Conservation (phyloP, 2,797 vertebrate species). For the Prunella strophiata region DNA sequence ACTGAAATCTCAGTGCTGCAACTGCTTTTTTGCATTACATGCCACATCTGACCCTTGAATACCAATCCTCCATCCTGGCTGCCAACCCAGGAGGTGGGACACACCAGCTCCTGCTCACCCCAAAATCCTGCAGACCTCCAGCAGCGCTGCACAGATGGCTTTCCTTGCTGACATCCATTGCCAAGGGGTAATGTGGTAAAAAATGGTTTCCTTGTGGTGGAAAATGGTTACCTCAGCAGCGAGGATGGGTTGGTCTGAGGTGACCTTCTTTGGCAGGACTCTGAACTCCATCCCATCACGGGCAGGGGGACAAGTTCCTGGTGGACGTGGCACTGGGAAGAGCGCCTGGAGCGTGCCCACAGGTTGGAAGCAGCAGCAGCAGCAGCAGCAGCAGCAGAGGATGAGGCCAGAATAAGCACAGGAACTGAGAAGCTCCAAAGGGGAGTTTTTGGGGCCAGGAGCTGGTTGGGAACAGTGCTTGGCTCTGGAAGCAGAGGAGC, state of each 20-base stretch:
- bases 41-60: background rate
- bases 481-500: background rate
- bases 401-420: constrained; percentile 51
- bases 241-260: background rate
- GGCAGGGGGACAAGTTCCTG: background rate
- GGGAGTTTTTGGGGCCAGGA: background rate
- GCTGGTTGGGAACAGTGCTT: background rate
- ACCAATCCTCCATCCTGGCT: background rate
- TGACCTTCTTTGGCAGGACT: background rate
- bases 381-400: background rate
- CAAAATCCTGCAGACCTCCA: background rate
- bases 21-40: background rate
- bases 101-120: background rate
- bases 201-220: background rate
- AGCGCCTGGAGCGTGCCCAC: background rate
- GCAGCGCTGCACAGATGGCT: rapidly evolving
- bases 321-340: background rate
- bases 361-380: background rate
- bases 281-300: background rate
- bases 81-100: background rate
- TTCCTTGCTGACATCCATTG: background rate
- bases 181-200: background rate
- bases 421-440: constrained; percentile 26
- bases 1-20: background rate
- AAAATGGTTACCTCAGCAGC: background rate